Evolutionary conservation across 2,888 invertebrate genomes (phyloP).

Genomic region (Drosophila formosana): DNA sequence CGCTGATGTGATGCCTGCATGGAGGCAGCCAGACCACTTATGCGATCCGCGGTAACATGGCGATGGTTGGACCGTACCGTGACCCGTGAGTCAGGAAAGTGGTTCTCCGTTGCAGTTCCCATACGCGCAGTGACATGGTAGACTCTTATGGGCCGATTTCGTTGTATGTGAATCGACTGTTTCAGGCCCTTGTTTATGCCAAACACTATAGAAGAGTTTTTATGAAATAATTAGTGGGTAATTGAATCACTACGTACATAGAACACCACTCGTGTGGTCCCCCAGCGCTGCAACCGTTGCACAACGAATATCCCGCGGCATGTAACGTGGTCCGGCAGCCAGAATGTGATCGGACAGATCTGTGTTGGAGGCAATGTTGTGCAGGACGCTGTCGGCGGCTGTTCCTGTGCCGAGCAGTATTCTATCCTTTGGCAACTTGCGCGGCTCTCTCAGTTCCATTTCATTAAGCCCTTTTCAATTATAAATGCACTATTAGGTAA

Average conservation of each 20-base stretch:
- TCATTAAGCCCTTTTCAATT: slow-evolving; percentile 89
- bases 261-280: slow-evolving; percentile 90
- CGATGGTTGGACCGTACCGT: slow-evolving; percentile 89
- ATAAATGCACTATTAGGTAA: background rate
- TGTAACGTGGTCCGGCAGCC: slow-evolving; percentile 91
- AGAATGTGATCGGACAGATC: slow-evolving; percentile 91
- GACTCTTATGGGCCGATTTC: slow-evolving; percentile 88
- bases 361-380: slow-evolving; percentile 85
- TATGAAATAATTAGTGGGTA: background rate
- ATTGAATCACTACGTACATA: slow-evolving; percentile 87
- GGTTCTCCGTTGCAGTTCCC: slow-evolving; percentile 91
- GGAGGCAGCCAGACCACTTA: slow-evolving; percentile 91
- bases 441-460: slow-evolving; percentile 88
- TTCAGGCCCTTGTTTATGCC: slow-evolving; percentile 90
- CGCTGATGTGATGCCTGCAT: slow-evolving; percentile 95
- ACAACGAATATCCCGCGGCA: slow-evolving; percentile 88
- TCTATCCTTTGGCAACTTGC: slow-evolving; percentile 85
- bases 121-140: slow-evolving; percentile 91
- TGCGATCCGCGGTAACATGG: slow-evolving; percentile 89
- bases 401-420: slow-evolving; percentile 88
- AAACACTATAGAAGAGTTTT: slow-evolving; percentile 85
- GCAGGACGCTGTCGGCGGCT: slow-evolving; percentile 87
- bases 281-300: slow-evolving; percentile 88
- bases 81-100: slow-evolving; percentile 90
- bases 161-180: slow-evolving; percentile 87